These are phyloP conservation scores for Pachyuromys duprasi DNA, from an alignment of 2,797 vertebrate genomes.

Conservation along the genomic window DNA sequence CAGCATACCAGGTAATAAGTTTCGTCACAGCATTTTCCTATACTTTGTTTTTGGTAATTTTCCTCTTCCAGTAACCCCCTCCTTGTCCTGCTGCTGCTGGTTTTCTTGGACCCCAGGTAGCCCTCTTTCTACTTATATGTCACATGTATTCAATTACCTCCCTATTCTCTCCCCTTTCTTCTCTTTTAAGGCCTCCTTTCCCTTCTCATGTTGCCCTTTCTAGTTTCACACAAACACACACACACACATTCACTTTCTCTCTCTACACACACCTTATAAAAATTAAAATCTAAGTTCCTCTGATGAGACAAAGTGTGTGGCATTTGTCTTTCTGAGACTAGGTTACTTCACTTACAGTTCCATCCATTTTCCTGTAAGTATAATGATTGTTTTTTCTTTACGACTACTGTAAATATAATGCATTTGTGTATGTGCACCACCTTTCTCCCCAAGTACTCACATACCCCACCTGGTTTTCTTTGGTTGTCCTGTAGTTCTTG, in stretches of 20 bases:
- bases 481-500: no score
- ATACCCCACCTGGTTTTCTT: no score
- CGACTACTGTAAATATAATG: not conserved
- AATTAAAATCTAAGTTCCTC: not conserved
- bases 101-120: not conserved
- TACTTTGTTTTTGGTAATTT: not conserved
- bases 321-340: not conserved
- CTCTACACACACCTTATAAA: not conserved
- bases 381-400: not conserved
- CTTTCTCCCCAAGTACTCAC: no score
- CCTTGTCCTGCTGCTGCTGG: not conserved
- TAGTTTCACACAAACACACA: not conserved
- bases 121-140: no score
- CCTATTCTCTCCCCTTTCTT: not conserved
- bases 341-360: not conserved
- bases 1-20: not conserved
- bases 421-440: not conserved
- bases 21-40: not conserved
- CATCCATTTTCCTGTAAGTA: not conserved
- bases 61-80: no score
- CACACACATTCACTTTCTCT: not conserved
- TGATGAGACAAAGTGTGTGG: not conserved
- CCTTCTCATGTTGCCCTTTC: not conserved
- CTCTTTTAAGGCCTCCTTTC: not conserved
- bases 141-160: not conserved